Conservation (phyloP, 2,888 invertebrate genomes). For the Erebia aethiops region DNA sequence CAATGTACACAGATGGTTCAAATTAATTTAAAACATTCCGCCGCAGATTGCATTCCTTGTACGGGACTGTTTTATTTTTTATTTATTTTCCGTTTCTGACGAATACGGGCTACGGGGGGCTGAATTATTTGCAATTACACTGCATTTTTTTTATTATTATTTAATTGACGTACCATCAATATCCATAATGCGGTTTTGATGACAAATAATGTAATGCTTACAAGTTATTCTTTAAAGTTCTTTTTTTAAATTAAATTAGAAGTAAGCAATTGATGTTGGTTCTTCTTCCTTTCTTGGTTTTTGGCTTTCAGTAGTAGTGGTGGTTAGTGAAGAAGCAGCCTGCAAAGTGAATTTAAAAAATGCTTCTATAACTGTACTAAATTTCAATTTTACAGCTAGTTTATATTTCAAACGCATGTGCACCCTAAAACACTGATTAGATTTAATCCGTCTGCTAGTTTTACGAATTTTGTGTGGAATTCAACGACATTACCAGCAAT, state of each 20-base stretch:
- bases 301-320: too few species aligned
- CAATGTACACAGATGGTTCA: constrained; percentile 51
- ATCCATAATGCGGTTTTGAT: too few species aligned
- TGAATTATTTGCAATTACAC: constrained; percentile 11
- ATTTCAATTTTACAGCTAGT: not conserved
- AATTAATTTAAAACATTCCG: constrained; percentile 70
- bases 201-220: too few species aligned
- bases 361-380: too few species aligned
- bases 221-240: too few species aligned
- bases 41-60: constrained; percentile 77
- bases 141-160: not conserved
- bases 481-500: not conserved
- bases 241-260: too few species aligned
- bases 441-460: constrained; percentile 1
- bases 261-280: too few species aligned
- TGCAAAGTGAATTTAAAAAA: too few species aligned
- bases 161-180: too few species aligned
- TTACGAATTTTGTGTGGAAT: not conserved
- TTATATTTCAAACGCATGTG: too few species aligned
- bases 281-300: too few species aligned
- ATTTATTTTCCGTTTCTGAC: constrained; percentile 3
- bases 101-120: constrained; percentile 14
- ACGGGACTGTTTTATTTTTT: constrained; percentile 42
- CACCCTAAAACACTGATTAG: not conserved
- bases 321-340: too few species aligned